Evolutionary conservation across 2,797 vertebrate species (phyloP), one percentile per base, ranked within the genome.

Genomic region (Aeoliscus strigatus): DNA sequence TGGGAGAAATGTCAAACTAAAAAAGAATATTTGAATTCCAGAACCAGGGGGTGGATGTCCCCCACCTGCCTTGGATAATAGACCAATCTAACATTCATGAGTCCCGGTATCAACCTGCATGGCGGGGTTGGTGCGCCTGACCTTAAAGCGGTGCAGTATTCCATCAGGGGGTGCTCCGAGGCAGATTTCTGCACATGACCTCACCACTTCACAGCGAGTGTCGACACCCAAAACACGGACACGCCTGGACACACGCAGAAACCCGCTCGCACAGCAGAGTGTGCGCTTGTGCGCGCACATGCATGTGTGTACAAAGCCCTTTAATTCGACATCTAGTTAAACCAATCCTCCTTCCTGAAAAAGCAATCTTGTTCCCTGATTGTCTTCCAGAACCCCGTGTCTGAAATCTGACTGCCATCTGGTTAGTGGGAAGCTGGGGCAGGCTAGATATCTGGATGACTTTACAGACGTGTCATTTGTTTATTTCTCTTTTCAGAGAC

Each of bases 291-390:
- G 29, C 3, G 26, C 27, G 32, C 32, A 37, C 27, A 51, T 35
- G 18, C 14, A 23, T 33, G 30, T 55, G 57, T 18, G 44, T 41
- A 40, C 31, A 64, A 64, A 40, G 52, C 57, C 51, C 66, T 68
- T 66, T 80, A 70, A 79, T 83, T 79, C 76, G 58, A 82, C 70
- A 73, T 82, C 58, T 77, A 78, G 60, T 81, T 82, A 74, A 80
- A 82, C 61, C 81, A 66, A 70, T 71, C 51, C 62, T 61, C 45
- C 47, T 68, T 66, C 66, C 65, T 70, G 73, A 81, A 80, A 82
- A 83, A 81, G 70, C 81, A 83, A 82, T 83, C 74, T 82, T 73
- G 73, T 70, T 70, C 59, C 78, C 80, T 82, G 82, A 84, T 82
- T 80, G 75, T 81, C 75, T 80, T 84, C 73, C 78, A 82, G 75